These are phyloP conservation scores for Bombyx huttoni DNA, from an alignment of 2,888 invertebrate genomes.

Conservation along the genomic window DNA sequence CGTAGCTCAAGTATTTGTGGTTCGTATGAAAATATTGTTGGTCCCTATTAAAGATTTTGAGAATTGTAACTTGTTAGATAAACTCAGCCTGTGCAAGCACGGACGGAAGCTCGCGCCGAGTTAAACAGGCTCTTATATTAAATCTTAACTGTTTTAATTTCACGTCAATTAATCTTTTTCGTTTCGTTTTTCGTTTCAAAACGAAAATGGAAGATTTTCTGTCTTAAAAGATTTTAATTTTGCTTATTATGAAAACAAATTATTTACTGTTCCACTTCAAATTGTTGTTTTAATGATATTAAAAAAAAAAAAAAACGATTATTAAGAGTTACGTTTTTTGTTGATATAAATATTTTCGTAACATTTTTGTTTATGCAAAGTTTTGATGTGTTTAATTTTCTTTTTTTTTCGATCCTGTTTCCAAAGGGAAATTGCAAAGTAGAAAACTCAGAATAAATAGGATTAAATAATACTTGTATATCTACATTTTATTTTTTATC, in stretches of 20 bases:
- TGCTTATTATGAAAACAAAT: conserved; percentile 11
- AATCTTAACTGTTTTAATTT: conserved; percentile 40
- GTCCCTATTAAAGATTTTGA: too few relatives aligned
- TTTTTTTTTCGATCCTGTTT: not conserved
- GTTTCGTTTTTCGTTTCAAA: conserved; percentile 34
- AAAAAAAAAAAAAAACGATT: conserved; percentile 2
- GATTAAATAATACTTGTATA: too few relatives aligned
- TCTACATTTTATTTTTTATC: too few relatives aligned
- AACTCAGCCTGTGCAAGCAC: too few relatives aligned
- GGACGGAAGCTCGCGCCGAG: conserved; percentile 4
- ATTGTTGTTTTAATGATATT: conserved; percentile 7
- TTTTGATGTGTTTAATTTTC: not conserved
- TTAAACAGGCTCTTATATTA: conserved; percentile 37
- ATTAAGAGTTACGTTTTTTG: not conserved
- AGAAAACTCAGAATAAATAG: too few relatives aligned
- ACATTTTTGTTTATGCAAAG: not conserved
- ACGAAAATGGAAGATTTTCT: conserved; percentile 18
- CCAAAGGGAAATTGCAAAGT: not conserved
- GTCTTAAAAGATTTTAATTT: conserved; percentile 16
- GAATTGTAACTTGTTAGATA: too few relatives aligned
- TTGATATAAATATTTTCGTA: not conserved
- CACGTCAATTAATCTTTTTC: conserved; percentile 42
- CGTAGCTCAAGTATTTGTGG: too few relatives aligned
- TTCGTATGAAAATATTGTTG: too few relatives aligned
- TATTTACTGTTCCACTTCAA: conserved; percentile 9